Evolutionary conservation across 2,797 vertebrate species (phyloP), one percentile per base, ranked within the genome.

Genomic region (Smutsia gigantea): DNA sequence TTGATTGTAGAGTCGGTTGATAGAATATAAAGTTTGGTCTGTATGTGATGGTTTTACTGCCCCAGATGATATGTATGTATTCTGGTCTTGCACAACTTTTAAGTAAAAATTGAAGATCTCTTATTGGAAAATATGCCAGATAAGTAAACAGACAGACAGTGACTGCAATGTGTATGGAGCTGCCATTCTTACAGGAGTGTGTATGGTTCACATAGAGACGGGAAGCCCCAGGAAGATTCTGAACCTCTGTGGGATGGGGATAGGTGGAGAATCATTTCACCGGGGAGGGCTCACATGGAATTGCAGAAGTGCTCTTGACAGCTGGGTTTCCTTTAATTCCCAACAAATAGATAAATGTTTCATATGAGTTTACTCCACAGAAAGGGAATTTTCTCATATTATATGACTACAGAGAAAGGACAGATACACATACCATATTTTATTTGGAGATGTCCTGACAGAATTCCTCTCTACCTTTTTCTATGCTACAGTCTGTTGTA

Each of bases 21-120:
- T 74, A 71, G 51, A 87, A 46, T 86, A 74, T 51, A 53, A 88
- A 78, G 61, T 82, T 87, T 82, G 72, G 37, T 68, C 13, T 57
- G 7, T 63, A 68, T 59, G 51, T 46, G 39, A 77, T 72, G 46
- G 29, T 89, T 71, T 96, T 82, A n/a, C 89, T 79, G 29, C 49
- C 71, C 69, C 66, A 83, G 51, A 39, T 37, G 23, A 31, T 83
- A 37, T 31, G 63, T 81, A 27, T 27, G 5, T 46, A 71, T 87
- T 66, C 46, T 91, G 69, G 37, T 57, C 59, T 66, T 81, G 27
- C 5, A 29, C 31, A 31, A 3, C 72, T 63, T 78, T 81, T 59
- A 79, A 90, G 61, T 95, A 90, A 91, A 86, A 94, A 49, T 8
- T 66, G 63, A 82, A 81, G 75, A 66, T 83, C 34, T 85, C 63